phyloP scores from a whole-genome alignment of 2,797 vertebrate genomes.

The Diplodus sargus region DNA sequence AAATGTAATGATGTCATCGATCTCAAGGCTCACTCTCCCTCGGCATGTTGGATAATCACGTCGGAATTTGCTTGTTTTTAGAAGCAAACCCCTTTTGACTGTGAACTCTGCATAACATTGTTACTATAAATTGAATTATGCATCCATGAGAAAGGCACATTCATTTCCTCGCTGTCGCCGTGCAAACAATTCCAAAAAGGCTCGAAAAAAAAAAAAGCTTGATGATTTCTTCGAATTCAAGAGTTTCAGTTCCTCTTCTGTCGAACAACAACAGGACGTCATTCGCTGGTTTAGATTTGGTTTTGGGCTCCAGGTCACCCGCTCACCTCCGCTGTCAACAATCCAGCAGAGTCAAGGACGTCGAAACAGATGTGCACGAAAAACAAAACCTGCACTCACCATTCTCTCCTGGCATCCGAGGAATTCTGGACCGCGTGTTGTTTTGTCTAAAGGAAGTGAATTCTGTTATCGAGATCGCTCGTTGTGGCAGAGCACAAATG shows the following conservation, averaged over 20 bases:
- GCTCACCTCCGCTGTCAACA: slow-evolving; percentile 12
- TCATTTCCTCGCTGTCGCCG: background rate
- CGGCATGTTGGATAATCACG: background rate
- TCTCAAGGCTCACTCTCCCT: slow-evolving; percentile 10
- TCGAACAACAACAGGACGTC: background rate
- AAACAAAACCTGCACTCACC: slow-evolving; percentile 17
- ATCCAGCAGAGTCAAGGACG: slow-evolving; percentile 40
- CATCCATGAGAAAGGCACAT: background rate
- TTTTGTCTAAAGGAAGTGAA: slow-evolving; percentile 68
- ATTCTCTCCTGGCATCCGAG: slow-evolving; percentile 41
- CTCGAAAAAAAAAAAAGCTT: background rate
- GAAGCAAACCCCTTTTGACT: background rate
- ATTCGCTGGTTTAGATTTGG: background rate
- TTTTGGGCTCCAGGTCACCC: slow-evolving; percentile 10
- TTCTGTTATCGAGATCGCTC: slow-evolving; percentile 20
- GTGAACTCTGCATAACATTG: background rate
- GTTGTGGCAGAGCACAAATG: slow-evolving; percentile 42
- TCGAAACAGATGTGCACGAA: background rate
- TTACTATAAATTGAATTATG: background rate
- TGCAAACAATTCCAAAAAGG: background rate
- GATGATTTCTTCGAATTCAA: background rate
- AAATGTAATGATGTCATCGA: slow-evolving; percentile 36
- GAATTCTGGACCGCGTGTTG: slow-evolving; percentile 67
- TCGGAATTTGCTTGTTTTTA: slow-evolving; percentile 2
- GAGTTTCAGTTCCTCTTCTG: background rate